phyloP scores from a whole-genome alignment of 2,113 vertebrate genomes.

The Seriola quinqueradiata region DNA sequence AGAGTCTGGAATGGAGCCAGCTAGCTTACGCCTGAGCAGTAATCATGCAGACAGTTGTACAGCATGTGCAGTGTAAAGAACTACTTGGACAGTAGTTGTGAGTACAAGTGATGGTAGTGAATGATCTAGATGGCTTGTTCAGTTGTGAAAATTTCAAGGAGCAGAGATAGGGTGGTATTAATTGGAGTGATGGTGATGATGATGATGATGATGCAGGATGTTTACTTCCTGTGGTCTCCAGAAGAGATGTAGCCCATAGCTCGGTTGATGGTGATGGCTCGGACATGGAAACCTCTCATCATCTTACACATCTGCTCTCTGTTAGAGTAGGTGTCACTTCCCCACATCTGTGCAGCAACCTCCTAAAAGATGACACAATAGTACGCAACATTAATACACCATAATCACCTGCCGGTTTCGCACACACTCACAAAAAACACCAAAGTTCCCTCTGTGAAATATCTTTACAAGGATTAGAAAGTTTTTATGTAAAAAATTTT shows the following conservation, averaged over 20 bases:
- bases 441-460: not conserved
- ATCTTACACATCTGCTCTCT: conserved; percentile 82
- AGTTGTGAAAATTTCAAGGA: conserved; percentile 15
- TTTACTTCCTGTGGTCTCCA: conserved; percentile 71
- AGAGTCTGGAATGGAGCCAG: not conserved
- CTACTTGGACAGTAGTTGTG: conserved; percentile 28
- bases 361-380: conserved; percentile 11
- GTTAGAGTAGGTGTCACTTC: conserved; percentile 47
- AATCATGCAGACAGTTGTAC: conserved; percentile 2
- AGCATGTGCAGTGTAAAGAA: conserved; percentile 22
- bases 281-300: conserved; percentile 86
- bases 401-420: not conserved
- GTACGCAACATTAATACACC: not conserved
- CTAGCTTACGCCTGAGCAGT: conserved; percentile 60
- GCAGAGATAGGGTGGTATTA: not conserved
- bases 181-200: conserved; percentile 22
- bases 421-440: not conserved
- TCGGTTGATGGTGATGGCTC: conserved; percentile 88
- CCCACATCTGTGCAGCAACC: conserved; percentile 1
- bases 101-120: conserved; percentile 45
- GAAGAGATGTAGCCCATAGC: conserved; percentile 84
- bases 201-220: not conserved
- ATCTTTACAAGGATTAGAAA: not conserved
- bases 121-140: conserved; percentile 4
- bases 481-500: not conserved